These are phyloP conservation scores for Botrylloides violaceus DNA, from an alignment of 23 tunicate species.

Conservation along the genomic window DNA sequence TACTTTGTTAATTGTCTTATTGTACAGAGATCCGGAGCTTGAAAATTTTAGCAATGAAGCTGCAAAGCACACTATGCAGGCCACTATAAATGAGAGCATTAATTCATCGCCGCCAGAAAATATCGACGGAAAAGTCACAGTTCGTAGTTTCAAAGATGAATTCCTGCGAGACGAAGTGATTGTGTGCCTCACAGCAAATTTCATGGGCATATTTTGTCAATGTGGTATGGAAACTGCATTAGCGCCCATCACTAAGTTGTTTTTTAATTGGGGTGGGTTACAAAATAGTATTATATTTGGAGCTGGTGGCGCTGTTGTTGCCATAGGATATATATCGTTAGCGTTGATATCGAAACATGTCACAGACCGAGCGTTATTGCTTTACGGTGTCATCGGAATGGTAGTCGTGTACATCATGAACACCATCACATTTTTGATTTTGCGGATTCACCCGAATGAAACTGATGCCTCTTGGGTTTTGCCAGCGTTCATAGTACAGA, in stretches of 20 bases:
- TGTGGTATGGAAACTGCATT: constrained; percentile 67
- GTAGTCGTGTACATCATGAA: not conserved
- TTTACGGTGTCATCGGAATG: not conserved
- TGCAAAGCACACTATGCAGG: not conserved
- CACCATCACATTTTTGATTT: not conserved
- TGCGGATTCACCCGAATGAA: not conserved
- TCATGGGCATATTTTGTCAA: constrained; percentile 62
- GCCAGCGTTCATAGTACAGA: constrained; percentile 23
- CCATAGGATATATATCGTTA: not conserved
- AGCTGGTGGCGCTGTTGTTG: constrained; percentile 43
- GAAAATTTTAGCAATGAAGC: not conserved
- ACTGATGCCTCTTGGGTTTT: constrained; percentile 38
- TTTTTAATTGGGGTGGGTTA: constrained; percentile 57
- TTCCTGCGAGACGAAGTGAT: constrained; percentile 69
- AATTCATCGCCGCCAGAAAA: not conserved
- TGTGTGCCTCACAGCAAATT: constrained; percentile 63
- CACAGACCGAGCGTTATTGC: not conserved
- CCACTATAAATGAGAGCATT: not conserved
- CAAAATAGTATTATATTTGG: constrained; percentile 59
- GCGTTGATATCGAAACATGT: not conserved
- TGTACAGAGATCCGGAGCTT: constrained; percentile 36
- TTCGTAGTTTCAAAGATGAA: constrained; percentile 14
- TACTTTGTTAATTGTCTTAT: constrained; percentile 19
- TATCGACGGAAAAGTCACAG: not conserved
- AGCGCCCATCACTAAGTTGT: constrained; percentile 49